A percentile compares a stretch with the other conserved stretches of the same genome.
Conservation (phyloP, 2,797 vertebrate species). For the Catostomus latipinnis region DNA sequence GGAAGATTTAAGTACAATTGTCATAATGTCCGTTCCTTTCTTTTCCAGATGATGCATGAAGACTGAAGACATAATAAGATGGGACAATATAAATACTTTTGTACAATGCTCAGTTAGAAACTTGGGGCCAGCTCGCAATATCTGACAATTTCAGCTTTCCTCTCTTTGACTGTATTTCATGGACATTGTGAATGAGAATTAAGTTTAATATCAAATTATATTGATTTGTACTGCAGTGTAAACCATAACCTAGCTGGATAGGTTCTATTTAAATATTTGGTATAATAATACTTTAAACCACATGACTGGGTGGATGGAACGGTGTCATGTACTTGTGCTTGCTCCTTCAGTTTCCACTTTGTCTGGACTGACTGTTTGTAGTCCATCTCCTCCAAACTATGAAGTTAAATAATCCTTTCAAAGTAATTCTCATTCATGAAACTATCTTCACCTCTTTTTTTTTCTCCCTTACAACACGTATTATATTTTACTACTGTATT, state of each 20-base stretch:
- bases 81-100: conserved; percentile 72
- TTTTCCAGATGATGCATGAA: conserved; percentile 61
- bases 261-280: conserved; percentile 24
- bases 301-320: conserved; percentile 37
- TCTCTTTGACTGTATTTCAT: conserved; percentile 47
- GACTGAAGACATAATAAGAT: conserved; percentile 45
- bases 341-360: conserved; percentile 27
- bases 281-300: conserved; percentile 21
- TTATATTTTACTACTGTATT: conserved; percentile 84
- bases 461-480: conserved; percentile 74
- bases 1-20: neutral
- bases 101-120: conserved; percentile 65
- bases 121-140: conserved; percentile 59
- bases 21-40: conserved; percentile 1
- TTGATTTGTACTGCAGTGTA: conserved; percentile 21
- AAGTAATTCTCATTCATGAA: conserved; percentile 73
- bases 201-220: conserved; percentile 30
- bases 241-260: conserved; percentile 18
- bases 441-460: conserved; percentile 74
- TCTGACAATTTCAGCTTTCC: conserved; percentile 54
- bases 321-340: conserved; percentile 24
- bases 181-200: conserved; percentile 40
- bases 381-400: conserved; percentile 69
- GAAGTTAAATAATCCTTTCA: conserved; percentile 74
- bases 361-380: conserved; percentile 69